Base-by-base conservation (phyloP, 2,113 vertebrate genomes). In the Channa maculata region DNA sequence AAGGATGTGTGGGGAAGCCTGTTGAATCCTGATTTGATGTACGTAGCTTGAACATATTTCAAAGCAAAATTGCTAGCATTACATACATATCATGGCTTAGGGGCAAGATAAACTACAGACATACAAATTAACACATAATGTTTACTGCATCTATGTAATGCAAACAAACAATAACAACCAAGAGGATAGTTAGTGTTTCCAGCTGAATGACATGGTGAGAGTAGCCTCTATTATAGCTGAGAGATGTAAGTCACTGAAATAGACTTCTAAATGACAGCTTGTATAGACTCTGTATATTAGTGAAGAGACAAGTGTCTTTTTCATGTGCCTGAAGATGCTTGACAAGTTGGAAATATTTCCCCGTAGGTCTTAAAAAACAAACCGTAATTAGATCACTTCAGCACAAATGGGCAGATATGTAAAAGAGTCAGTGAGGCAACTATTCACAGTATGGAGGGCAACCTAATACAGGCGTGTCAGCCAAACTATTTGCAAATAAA, bases 341-440 rank as follows among this genome's bases (percentile, higher is more conserved):
- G 81, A 82, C 81, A 80, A 65, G 67, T 69, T 76, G 64, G 44
- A 80, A 80, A 86, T 83, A 86, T 86, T 78, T 83, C 73, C 79
- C 85, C 39, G 62, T 80, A 79, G 82, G 71, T 86, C 63, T 75
- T 83, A 81, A 83, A 70, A 79, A 53, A 34, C 44, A 46, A 66
- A 80, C 52, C 58, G 73, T 86, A 83, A 91, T 90, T 81, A 82
- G 71, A 86, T 92, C 84, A 83, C 68, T 68, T 70, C 78, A 74
- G 79, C 69, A 67, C 59, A 87, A 85, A 91, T 71, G 52, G 71
- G 65, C 77, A 83, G 72, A 66, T 81, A 67, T 73, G 66, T 73
- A 86, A 79, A 79, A 77, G 57, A 79, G 68, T 72, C 66, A 8
- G 64, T 4, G 5, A 51, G 69, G 75, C 77, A 7, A 65, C 77